These are phyloP conservation scores for Drosophila phalerata DNA, from an alignment of 2,888 invertebrate genomes.

Conservation along the genomic window DNA sequence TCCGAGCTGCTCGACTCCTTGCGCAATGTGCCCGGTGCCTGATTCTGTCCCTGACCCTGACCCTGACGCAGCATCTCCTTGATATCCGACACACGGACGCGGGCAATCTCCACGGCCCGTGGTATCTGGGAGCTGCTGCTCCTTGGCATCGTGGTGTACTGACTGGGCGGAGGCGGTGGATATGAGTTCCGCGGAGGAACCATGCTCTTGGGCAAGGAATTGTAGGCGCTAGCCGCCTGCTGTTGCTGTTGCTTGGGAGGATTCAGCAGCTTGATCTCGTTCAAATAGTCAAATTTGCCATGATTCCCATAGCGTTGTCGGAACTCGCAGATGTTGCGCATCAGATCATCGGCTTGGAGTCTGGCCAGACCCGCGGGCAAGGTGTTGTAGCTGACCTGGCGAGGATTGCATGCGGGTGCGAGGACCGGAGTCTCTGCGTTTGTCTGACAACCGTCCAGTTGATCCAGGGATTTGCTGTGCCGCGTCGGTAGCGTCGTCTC, in stretches of 20 bases:
- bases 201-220: slow-evolving; percentile 85
- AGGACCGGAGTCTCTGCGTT: slow-evolving; percentile 16
- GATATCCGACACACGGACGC: slow-evolving; percentile 84
- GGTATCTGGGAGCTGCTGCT: slow-evolving; percentile 88
- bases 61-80: slow-evolving; percentile 85
- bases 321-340: slow-evolving; percentile 88
- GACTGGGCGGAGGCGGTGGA: slow-evolving; percentile 86
- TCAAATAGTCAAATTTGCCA: slow-evolving; percentile 84
- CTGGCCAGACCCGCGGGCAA: slow-evolving; percentile 65
- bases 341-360: slow-evolving; percentile 87
- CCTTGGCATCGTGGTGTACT: slow-evolving; percentile 87
- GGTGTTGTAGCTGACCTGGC: slow-evolving; percentile 66
- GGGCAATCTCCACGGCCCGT: slow-evolving; percentile 84
- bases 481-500: slow-evolving; percentile 88
- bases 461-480: slow-evolving; percentile 94
- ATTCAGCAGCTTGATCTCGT: slow-evolving; percentile 85
- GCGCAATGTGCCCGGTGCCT: slow-evolving; percentile 51
- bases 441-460: slow-evolving; percentile 87
- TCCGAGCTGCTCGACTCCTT: slow-evolving; percentile 86
- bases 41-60: slow-evolving; percentile 29
- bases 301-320: slow-evolving; percentile 88
- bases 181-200: slow-evolving; percentile 89
- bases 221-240: slow-evolving; percentile 73
- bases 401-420: slow-evolving; percentile 32
- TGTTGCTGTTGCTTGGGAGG: slow-evolving; percentile 76